Evolutionary conservation across 2,797 vertebrate species (phyloP).

Genomic region (Cephalopachus bancanus): DNA sequence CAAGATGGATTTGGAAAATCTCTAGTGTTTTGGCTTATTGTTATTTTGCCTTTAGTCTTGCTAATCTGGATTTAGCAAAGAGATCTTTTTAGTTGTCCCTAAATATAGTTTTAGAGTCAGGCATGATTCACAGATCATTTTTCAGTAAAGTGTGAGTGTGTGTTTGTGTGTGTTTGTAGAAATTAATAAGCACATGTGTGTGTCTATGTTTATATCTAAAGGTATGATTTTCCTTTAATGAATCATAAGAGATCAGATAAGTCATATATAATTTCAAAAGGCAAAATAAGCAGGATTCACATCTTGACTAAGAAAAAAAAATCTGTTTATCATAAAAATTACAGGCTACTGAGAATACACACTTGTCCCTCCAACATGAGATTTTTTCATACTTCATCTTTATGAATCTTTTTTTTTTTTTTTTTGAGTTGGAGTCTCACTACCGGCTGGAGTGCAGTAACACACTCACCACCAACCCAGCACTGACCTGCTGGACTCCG

Average conservation of each 20-base stretch:
- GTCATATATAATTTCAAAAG: neutral
- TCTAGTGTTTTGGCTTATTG: neutral
- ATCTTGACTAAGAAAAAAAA: neutral
- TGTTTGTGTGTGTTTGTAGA: neutral
- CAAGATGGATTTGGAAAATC: neutral
- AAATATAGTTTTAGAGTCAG: neutral
- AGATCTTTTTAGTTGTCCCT: neutral
- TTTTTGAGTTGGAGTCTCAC: too few relatives aligned
- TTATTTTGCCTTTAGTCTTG: neutral
- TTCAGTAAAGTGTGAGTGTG: neutral
- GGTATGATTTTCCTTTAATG: neutral
- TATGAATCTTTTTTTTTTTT: neutral
- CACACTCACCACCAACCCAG: too few relatives aligned
- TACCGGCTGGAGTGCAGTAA: too few relatives aligned
- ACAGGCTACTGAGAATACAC: neutral
- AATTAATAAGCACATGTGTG: neutral
- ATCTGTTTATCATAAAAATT: neutral
- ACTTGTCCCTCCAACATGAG: neutral
- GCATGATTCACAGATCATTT: neutral
- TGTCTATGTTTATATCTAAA: neutral
- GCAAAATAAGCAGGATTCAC: neutral
- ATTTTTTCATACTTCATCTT: neutral
- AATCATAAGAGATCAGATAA: neutral
- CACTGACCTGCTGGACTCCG: too few relatives aligned
- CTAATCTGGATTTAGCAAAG: neutral